Evolutionary conservation across 2,797 vertebrate genomes (phyloP).

Genomic region (Siniperca undulata): DNA sequence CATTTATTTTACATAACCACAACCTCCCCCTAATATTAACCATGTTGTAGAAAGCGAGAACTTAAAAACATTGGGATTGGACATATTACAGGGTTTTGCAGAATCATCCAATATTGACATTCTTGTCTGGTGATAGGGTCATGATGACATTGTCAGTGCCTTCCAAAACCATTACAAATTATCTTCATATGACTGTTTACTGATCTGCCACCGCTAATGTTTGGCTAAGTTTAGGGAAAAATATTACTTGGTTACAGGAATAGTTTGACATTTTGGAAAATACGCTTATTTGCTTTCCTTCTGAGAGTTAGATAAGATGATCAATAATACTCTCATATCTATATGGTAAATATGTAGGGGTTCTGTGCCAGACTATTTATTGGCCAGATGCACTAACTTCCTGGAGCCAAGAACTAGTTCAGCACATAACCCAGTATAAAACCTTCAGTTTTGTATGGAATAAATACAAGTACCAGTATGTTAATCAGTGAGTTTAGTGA

Average conservation of each 20-base stretch:
- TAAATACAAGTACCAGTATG: neutral
- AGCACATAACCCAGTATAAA: neutral
- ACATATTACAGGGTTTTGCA: neutral
- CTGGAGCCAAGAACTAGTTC: neutral
- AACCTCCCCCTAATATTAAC: neutral
- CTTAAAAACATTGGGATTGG: neutral
- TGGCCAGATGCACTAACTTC: neutral
- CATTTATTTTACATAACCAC: neutral
- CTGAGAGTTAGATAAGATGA: neutral
- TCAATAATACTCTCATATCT: neutral
- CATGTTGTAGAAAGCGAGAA: neutral
- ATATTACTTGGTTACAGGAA: neutral
- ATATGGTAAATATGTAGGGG: neutral
- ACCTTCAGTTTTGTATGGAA: neutral
- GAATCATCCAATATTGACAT: neutral
- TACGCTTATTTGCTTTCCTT: neutral
- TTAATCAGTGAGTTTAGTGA: too few species aligned
- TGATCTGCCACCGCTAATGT: neutral
- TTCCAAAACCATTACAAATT: neutral
- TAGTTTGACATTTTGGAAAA: neutral
- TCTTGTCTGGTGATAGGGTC: neutral
- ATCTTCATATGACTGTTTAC: neutral
- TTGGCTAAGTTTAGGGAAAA: neutral
- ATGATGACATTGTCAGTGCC: neutral
- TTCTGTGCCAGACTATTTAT: neutral